Percentiles rank a stretch among this genome's conserved stretches.
Conservation (phyloP, 1,140 invertebrate species). For the Danaus melanippus region DNA sequence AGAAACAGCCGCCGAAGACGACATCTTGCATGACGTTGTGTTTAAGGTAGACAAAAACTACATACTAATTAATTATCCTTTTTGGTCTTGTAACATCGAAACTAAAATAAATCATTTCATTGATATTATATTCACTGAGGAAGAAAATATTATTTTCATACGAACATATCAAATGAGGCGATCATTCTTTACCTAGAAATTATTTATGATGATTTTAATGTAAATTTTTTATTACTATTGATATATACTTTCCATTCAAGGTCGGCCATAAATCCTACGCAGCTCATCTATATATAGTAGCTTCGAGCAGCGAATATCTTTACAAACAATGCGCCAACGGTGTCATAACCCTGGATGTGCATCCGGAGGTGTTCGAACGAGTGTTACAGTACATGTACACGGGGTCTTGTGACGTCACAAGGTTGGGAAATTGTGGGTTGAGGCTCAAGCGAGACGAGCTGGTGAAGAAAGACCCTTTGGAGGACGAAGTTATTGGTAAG, state of each 20-base stretch:
- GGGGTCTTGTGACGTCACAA: constrained; percentile 75
- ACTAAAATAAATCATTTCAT: too few species aligned
- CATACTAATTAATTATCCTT: too few species aligned
- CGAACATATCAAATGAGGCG: too few species aligned
- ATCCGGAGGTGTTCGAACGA: constrained; percentile 77
- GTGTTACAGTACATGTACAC: constrained; percentile 79
- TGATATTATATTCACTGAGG: too few species aligned
- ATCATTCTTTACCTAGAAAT: too few species aligned
- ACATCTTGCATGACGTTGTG: constrained; percentile 79
- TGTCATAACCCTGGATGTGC: constrained; percentile 62
- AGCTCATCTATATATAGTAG: constrained; percentile 81
- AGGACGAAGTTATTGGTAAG: too few species aligned
- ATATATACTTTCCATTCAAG: constrained; percentile 25
- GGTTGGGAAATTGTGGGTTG: constrained; percentile 63
- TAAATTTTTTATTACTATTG: constrained; percentile 3
- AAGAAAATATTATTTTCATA: too few species aligned
- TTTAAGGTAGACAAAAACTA: constrained; percentile 36
- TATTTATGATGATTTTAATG: background rate
- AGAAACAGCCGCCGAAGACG: constrained; percentile 73
- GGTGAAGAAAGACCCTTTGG: background rate
- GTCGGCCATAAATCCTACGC: constrained; percentile 71
- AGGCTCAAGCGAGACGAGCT: constrained; percentile 60
- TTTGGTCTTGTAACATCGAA: too few species aligned
- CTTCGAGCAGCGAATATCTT: constrained; percentile 72
- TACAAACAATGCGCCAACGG: constrained; percentile 40